Conservation (phyloP, 2,113 vertebrate species). For the Cathartes aura region DNA sequence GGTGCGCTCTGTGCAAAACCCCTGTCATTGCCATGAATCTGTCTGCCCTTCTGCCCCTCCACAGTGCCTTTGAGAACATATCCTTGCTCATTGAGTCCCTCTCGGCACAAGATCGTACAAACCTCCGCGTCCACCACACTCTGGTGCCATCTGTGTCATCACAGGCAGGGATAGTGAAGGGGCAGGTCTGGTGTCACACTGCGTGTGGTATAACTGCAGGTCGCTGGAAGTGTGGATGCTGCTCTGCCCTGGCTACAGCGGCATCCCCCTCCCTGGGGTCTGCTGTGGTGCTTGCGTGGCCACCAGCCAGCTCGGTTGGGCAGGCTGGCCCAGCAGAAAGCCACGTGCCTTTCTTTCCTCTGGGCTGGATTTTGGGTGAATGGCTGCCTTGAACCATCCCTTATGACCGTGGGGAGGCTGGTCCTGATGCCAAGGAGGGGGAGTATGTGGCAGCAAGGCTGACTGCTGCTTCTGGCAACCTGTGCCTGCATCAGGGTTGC, state of each 20-base stretch:
- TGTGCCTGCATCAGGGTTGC: neutral
- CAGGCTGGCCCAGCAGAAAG: neutral
- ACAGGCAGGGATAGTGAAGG: neutral
- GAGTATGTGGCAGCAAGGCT: neutral
- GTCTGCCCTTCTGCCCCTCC: neutral
- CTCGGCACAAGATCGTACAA: fast-evolving
- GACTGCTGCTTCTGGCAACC: neutral
- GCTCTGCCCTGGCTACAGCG: neutral
- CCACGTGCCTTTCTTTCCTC: neutral
- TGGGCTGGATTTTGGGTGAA: neutral
- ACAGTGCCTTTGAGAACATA: neutral
- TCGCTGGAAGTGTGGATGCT: neutral
- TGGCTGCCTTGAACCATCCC: neutral
- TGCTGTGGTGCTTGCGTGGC: neutral
- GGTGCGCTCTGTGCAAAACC: neutral
- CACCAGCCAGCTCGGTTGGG: neutral
- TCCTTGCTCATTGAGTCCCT: neutral
- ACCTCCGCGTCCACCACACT: fast-evolving
- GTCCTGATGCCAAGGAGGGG: neutral
- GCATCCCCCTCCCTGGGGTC: neutral
- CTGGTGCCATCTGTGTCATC: fast-evolving
- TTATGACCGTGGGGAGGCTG: neutral
- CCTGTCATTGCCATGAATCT: neutral
- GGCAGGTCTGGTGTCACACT: fast-evolving
- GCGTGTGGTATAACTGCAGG: fast-evolving